A percentile compares a stretch with the other conserved stretches of the same genome.
phyloP scores from a whole-genome alignment of 2,888 invertebrate genomes.

The Hirtodrosophila histrioides region DNA sequence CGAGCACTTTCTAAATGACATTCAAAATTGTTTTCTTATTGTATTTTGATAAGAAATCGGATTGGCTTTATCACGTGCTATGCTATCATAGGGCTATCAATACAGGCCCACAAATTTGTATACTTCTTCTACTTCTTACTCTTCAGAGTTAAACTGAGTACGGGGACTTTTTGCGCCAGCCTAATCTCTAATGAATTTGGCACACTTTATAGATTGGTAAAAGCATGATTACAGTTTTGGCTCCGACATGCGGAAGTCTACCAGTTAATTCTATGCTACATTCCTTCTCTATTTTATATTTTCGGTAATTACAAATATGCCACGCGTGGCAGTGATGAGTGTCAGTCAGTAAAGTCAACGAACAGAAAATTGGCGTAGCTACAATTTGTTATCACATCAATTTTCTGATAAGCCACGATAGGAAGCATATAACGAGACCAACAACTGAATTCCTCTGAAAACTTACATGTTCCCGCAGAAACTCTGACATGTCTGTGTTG shows the following conservation, averaged over 20 bases:
- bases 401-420: slow-evolving; percentile 43
- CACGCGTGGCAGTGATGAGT: slow-evolving; percentile 17
- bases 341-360: background rate
- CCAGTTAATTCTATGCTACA: background rate
- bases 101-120: slow-evolving; percentile 13
- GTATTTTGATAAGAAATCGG: slow-evolving; percentile 32
- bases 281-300: background rate
- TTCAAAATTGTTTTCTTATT: slow-evolving; percentile 1
- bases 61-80: slow-evolving; percentile 32
- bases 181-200: background rate
- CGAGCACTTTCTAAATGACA: background rate
- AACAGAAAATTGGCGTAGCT: slow-evolving; percentile 1
- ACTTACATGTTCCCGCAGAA: slow-evolving; percentile 72
- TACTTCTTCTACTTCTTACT: slow-evolving; percentile 4
- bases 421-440: background rate
- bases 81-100: slow-evolving; percentile 19
- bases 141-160: background rate
- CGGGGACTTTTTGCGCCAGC: background rate
- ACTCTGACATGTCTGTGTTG: slow-evolving; percentile 55
- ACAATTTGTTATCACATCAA: slow-evolving; percentile 27
- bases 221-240: background rate
- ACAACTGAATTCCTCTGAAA: slow-evolving; percentile 5
- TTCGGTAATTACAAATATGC: background rate
- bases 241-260: slow-evolving; percentile 9
- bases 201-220: background rate